These are phyloP conservation scores for Neelides sp. DNA, from an alignment of 1,140 invertebrate genomes.

Conservation along the genomic window DNA sequence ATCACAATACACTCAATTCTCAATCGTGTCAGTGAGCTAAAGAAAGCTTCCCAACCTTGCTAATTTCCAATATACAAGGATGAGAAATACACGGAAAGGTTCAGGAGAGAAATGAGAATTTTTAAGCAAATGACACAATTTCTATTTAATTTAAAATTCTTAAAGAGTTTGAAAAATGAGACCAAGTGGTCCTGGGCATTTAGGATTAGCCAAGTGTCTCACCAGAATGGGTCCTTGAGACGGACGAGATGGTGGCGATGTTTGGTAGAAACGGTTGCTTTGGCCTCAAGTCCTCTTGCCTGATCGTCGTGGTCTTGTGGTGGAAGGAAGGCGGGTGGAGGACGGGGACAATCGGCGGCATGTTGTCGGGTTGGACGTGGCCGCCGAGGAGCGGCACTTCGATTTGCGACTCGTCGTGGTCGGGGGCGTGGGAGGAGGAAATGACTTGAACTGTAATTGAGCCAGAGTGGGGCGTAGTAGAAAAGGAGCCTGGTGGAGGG, in stretches of 20 bases:
- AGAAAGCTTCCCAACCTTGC: no score
- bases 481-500: slow-evolving; percentile 29
- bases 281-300: slow-evolving; percentile 4
- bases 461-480: slow-evolving; percentile 35
- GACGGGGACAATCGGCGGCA: slow-evolving; percentile 16
- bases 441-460: slow-evolving; percentile 41
- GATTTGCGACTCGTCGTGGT: slow-evolving; percentile 41
- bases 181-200: no score
- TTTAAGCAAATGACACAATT: no score
- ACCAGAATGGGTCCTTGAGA: slow-evolving; percentile 23
- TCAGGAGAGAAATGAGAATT: no score
- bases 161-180: no score
- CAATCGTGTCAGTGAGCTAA: no score
- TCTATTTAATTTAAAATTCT: no score
- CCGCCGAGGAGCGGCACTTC: slow-evolving; percentile 40
- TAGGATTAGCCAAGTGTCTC: no score
- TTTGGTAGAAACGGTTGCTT: slow-evolving; percentile 3
- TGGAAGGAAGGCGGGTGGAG: slow-evolving; percentile 11
- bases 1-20: no score
- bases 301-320: slow-evolving; percentile 11
- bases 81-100: no score
- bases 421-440: slow-evolving; percentile 37
- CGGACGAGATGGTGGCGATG: slow-evolving; percentile 28
- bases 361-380: slow-evolving; percentile 5
- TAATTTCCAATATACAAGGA: no score